phyloP scores from a whole-genome alignment of 2,113 vertebrate species.

The Oriolus oriolus region DNA sequence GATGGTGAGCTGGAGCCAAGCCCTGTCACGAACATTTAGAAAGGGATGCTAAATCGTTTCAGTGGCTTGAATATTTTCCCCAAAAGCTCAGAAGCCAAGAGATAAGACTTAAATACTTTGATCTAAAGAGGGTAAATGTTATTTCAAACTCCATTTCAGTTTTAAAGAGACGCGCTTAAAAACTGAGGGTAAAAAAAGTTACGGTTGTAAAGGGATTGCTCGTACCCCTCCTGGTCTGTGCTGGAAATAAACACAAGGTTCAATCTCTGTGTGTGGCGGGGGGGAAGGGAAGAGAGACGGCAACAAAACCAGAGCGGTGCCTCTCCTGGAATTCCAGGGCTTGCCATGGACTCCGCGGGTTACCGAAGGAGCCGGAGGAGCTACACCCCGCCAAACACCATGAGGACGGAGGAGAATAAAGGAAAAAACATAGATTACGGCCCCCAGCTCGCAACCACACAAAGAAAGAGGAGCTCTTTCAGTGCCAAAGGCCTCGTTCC shows the following conservation, averaged over 20 bases:
- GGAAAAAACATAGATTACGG: background rate
- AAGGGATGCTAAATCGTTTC: background rate
- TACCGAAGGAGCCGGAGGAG: background rate
- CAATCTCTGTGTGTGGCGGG: background rate
- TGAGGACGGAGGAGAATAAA: background rate
- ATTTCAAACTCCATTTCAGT: background rate
- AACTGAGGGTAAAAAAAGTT: background rate
- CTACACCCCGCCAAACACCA: background rate
- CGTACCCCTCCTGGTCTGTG: background rate
- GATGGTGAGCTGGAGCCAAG: background rate
- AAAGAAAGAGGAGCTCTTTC: background rate
- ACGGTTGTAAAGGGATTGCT: rapidly evolving
- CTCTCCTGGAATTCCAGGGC: background rate
- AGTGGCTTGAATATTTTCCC: background rate
- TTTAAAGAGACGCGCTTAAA: background rate
- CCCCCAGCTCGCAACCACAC: background rate
- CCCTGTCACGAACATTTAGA: background rate
- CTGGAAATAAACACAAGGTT: background rate
- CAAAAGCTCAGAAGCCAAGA: background rate
- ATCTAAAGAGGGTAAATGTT: background rate
- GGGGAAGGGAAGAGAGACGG: background rate
- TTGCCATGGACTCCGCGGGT: background rate
- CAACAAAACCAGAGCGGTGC: background rate
- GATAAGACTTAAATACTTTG: background rate
- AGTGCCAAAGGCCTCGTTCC: background rate